Base-by-base conservation (phyloP, 2,888 invertebrate genomes). In the Teleogryllus oceanicus region DNA sequence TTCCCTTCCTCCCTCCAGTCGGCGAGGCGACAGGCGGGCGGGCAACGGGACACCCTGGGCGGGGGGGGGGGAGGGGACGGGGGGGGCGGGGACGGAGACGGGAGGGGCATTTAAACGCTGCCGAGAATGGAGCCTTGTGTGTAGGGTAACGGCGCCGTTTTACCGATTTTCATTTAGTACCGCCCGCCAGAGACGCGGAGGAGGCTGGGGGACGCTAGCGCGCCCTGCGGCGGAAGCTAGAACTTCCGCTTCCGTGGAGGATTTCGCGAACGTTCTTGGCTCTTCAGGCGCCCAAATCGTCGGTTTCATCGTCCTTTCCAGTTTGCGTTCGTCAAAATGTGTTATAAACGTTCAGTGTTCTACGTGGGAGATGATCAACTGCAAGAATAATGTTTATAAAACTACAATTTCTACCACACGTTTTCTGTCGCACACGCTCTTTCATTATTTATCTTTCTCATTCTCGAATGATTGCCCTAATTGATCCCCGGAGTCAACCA, bases 111-210 rank as follows among this genome's bases (percentile, higher is more conserved):
- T 62, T 62, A 62, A 62, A 62, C 62, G 62, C 62, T 62, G 62
- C 62, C 62, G 62, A 62, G 62, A 62, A 62, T 62, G 13, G 62
- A 62, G 62, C 16, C 62, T 62, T 62, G 62, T 62, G 62, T 62
- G 62, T n/a, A n/a, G 5, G 16, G 62, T 62, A 62, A 62, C 62
- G 62, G n/a, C 62, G 62, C 62, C 62, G n/a, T 62, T 62, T 62
- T 62, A 62, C 62, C 62, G 62, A 62, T 62, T 62, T 62, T 62
- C 62, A 62, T 62, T 62, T 62, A 62, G 62, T 62, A n/a, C 62
- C 62, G 62, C 13, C 16, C 62, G 62, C n/a, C 62, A 62, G 62
- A 62, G 62, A n/a, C 16, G 62, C n/a, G 62, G 16, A 16, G n/a
- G 62, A 62, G 62, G 62, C n/a, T 62, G 62, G n/a, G 62, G 62